Evolutionary conservation across 1,140 invertebrate genomes (phyloP), one percentile per base, ranked within the genome.

Genomic region (Sitodiplosis mosellana): DNA sequence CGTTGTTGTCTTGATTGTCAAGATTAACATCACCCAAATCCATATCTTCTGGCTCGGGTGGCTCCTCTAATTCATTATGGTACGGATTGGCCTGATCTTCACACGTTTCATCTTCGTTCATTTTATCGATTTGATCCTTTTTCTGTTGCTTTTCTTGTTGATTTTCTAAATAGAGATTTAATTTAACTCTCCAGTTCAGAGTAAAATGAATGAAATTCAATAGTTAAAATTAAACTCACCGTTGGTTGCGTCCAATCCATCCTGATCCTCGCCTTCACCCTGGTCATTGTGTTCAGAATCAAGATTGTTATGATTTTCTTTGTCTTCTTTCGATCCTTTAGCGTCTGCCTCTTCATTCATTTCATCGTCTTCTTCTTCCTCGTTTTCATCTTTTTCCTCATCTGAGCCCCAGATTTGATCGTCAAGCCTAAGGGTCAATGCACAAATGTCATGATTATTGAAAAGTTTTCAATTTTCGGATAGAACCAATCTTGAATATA

Each of bases 331-430:
- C 27, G 75, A 72, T 21, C 77, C 80, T 75, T 85, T 85, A 48
- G 55, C 65, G 45, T 72, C 70, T 52, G 80, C 71, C 47, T 82
- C 75, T 3, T 80, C 74, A 47, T 79, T 70, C 40, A 72, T 59
- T 11, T 76, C 69, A 2, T 71, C 61, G 17, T 77, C 66, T 40
- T 81, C 72, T 2, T 71, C 61, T 18, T 77, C 66, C 38, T 81
- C 72, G 17, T 77, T 69, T 47, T 76, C 63, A 34, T 79, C 71
- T 42, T 83, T 78, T 53, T 87, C 80, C 48, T 79, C 74, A 55
- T 88, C 85, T 20, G 81, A 80, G 15, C 85, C 88, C 90, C 90
- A 96, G 57, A 94, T 80, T 73, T 92, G 76, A 54, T 83, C 72
- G 57, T 83, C 79, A 12, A 83, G 57, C 49, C 68, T 70, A 43